Base-by-base conservation (phyloP, 2,113 vertebrate species). In the Ia io region DNA sequence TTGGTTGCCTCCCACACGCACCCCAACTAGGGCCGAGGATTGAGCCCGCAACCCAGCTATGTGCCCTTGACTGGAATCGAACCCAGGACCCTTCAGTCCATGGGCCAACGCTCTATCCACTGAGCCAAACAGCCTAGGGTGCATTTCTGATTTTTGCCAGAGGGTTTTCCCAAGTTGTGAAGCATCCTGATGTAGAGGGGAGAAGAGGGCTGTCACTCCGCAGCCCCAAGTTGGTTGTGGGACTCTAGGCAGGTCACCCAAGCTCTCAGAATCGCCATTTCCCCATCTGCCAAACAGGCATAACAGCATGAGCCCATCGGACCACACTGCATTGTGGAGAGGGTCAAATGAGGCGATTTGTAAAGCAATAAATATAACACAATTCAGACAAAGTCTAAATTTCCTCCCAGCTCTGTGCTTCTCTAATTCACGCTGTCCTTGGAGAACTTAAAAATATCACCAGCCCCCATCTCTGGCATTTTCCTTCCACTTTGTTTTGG, bases 311-410 rank as follows among this genome's bases (percentile, higher is more conserved):
- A 23, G 22, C 17, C 25, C 11, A n/a, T 40, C 44, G 28, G 5
- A 30, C 11, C 40, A 14, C 1, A 1, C 18, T 17, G 42, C 69
- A 2, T 0, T 23, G 9, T 20, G 17, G 37, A n/a, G 70, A 53
- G 61, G 30, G 9, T 49, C 65, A 49, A 23, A 32, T 22, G 61
- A 67, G 65, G 28, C 6, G 1, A 0, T 40, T 23, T 70, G 49
- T 8, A 25, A 25, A 86, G 61, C 30, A 4, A 0, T 2, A 0
- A 4, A 0, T 2, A 0, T 5, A 12, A 73, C 14, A 3, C 25
- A 11, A 0, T 7, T 35, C 18, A 25, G 49, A 49, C 25, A 25
- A 42, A 74, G 79, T 71, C 78, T 0, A 0, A 25, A 9, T n/a
- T 67, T 61, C 70, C 28, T 84, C 40, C 37, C 13, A 9, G 22